Base-by-base conservation (phyloP, 2,888 invertebrate genomes). In the Dexiosoma caninum region DNA sequence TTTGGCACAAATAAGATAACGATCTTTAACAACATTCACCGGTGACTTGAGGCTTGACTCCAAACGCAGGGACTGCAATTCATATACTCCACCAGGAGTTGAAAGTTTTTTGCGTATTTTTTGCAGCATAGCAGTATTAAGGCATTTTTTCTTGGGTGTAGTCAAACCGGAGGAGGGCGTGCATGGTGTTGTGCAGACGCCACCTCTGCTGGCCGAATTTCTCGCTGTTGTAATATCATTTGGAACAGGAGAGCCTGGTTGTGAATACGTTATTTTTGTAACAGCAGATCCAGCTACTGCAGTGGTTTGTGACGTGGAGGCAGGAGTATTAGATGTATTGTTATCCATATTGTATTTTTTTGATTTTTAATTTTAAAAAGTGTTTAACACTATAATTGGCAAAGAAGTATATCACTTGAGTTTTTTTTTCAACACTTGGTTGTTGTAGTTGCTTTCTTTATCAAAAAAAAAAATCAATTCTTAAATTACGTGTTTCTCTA, bases 1-100 rank as follows among this genome's bases (percentile, higher is more conserved):
- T 81, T 86, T 86, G 44, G 87, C 84, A 76, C 84, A 88, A 75
- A 88, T 87, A 83, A 97, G 92, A 90, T 96, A 97, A 88, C 96
- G 95, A 87, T 96, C 95, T 82, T 95, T 96, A 75, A 96, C 93
- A 60, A 96, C 91, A 60, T 86, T 86, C 10, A 89, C 86, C 5
- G 86, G 84, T 19, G 86, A 83, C 8, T 84, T 85, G 2, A 78
- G 14, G 9, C 30, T 30, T 7, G 79, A 80, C n/a, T 83, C 83
- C 27, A 83, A 69, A 14, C 83, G 82, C 7, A 86, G 37, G 7
- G 88, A 83, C 35, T 86, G 85, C 53, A 87, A 83, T 55, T 89
- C 87, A 78, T 86, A 86, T 6, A 83, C 74, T 12, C 85, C 85
- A 19, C 87, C 84, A 0, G 88, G 88, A 2, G 88, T 87, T 16